Conservation (phyloP, 2,888 invertebrate genomes). For the Keiferia lycopersicella region DNA sequence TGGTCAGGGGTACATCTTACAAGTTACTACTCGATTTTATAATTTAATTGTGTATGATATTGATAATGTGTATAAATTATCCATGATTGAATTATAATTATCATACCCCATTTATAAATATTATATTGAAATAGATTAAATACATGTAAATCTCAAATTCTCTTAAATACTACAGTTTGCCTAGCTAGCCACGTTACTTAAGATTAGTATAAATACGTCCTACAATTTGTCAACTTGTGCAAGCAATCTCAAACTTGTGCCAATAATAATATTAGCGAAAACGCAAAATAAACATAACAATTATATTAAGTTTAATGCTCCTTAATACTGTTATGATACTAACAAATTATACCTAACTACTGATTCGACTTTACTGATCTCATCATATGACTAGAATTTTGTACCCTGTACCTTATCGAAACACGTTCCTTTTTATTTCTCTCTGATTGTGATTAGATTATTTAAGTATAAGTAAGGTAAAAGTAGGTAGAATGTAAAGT, state of each 20-base stretch:
- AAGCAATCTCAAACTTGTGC: conserved; percentile 22
- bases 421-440: not conserved
- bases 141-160: conserved; percentile 4
- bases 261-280: not conserved
- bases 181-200: not conserved
- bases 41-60: not conserved
- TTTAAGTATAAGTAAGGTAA: too few species aligned
- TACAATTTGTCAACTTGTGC: conserved; percentile 20
- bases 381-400: conserved; percentile 33
- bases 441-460: not conserved
- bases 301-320: not conserved
- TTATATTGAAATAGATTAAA: not conserved
- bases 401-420: conserved; percentile 26
- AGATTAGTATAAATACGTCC: not conserved
- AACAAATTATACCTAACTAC: too few species aligned
- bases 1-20: conserved; percentile 49
- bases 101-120: not conserved
- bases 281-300: conserved; percentile 12
- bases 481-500: too few species aligned
- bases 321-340: not conserved
- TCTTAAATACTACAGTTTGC: not conserved
- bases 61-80: not conserved
- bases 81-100: not conserved
- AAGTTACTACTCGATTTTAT: not conserved
- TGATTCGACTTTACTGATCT: conserved; percentile 20